Evolutionary conservation across 2,113 vertebrate species (phyloP).

Genomic region (Haemorhous mexicanus): DNA sequence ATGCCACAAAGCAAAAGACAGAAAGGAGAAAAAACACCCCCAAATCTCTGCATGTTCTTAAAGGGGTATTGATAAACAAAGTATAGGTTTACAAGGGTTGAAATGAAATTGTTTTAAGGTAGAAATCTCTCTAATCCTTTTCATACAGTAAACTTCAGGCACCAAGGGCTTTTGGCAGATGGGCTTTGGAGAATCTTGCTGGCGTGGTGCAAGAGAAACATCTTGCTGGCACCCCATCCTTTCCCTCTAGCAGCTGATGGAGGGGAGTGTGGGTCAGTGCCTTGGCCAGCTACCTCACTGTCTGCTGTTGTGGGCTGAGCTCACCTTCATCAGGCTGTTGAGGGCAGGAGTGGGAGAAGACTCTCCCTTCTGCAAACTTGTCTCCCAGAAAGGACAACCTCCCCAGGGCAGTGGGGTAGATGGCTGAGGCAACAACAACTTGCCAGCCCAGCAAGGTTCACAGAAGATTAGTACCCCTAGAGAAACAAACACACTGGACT

Average conservation of each 20-base stretch:
- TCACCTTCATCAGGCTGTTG: fast-evolving
- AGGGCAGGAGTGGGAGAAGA: not conserved
- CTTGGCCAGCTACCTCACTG: not conserved
- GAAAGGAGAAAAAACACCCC: not conserved
- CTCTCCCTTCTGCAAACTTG: fast-evolving
- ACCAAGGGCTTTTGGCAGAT: not conserved
- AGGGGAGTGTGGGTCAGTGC: not conserved
- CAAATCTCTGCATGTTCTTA: not conserved
- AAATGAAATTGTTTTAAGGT: constrained; percentile 33
- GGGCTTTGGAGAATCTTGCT: not conserved
- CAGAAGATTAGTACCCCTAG: not conserved
- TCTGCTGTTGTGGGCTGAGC: not conserved
- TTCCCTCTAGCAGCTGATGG: not conserved
- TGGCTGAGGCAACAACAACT: not conserved
- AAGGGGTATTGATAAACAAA: not conserved
- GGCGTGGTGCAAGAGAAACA: not conserved
- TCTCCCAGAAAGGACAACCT: not conserved
- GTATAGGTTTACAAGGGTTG: not conserved
- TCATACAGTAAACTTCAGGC: not conserved
- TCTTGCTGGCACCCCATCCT: not conserved
- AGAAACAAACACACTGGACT: not conserved
- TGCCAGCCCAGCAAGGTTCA: not conserved
- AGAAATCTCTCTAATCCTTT: not conserved
- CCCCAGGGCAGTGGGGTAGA: not conserved
- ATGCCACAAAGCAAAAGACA: constrained; percentile 31